A percentile compares a stretch with the other conserved stretches of the same genome.
Evolutionary conservation across 2,797 vertebrate species (phyloP).

Genomic region (Phyllotis vaccarum): DNA sequence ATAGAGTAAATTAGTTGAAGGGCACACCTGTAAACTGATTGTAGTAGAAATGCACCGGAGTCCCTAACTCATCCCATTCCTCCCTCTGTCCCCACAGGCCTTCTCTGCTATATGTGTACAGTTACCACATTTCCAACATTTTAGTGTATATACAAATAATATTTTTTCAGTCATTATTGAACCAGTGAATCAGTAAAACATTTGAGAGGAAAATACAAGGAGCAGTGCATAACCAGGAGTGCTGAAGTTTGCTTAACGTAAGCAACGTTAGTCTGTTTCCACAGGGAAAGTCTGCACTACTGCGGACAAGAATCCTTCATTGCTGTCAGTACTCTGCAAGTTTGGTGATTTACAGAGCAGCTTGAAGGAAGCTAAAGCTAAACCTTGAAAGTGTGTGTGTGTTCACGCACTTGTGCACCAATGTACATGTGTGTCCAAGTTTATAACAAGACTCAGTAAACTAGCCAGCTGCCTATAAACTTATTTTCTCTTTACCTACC

Average conservation of each 20-base stretch:
- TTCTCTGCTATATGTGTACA: neutral
- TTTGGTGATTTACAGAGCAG: constrained; percentile 13
- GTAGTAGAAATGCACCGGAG: neutral
- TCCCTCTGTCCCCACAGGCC: neutral
- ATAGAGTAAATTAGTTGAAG: neutral
- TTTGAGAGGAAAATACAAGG: constrained; percentile 5
- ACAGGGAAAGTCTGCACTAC: neutral
- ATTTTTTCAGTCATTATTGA: constrained; percentile 45
- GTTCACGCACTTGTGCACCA: neutral
- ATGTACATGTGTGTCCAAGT: neutral
- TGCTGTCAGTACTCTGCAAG: neutral
- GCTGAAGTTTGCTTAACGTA: neutral
- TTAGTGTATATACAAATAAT: neutral
- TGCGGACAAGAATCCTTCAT: neutral
- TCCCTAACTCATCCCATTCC: neutral
- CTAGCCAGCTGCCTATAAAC: neutral
- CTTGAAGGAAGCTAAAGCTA: neutral
- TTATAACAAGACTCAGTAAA: neutral
- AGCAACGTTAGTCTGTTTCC: neutral
- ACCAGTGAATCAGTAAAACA: neutral
- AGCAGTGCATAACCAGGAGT: neutral
- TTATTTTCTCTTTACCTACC: constrained; percentile 42
- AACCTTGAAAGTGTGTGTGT: neutral
- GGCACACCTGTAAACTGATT: neutral
- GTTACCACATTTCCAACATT: neutral